Percentiles rank a stretch among this genome's conserved stretches.
These are phyloP conservation scores for Myioborus miniatus DNA, from an alignment of 2,797 vertebrate species.

Conservation along the genomic window DNA sequence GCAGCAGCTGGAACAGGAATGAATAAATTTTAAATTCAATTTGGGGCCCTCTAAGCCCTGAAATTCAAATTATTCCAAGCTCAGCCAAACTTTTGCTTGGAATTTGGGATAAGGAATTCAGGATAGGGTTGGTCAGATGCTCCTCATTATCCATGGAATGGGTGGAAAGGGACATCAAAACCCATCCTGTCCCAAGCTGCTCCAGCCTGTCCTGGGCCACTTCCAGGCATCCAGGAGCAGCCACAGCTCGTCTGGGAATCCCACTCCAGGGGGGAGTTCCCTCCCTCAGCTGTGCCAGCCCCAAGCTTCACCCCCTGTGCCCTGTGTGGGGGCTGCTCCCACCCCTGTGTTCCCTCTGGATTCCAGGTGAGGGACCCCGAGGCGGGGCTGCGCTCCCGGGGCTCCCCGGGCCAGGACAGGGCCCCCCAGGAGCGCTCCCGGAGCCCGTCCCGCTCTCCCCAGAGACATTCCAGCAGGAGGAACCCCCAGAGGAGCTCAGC, in stretches of 20 bases:
- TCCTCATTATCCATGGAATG: background rate
- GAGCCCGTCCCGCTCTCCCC: conserved; percentile 79
- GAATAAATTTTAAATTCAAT: background rate
- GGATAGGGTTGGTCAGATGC: background rate
- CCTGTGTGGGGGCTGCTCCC: background rate
- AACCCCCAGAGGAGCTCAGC: conserved; percentile 13
- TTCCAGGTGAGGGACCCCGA: conserved; percentile 76
- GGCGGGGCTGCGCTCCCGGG: conserved; percentile 61
- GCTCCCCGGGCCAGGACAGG: conserved; percentile 65
- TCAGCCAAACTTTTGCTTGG: accelerated
- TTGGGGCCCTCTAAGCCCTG: background rate
- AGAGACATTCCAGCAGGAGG: conserved; percentile 54
- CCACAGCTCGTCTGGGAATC: accelerated
- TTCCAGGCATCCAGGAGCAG: background rate
- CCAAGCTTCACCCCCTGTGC: background rate
- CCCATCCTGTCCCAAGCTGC: background rate
- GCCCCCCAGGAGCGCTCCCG: conserved; percentile 45
- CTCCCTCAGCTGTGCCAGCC: background rate
- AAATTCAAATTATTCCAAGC: background rate
- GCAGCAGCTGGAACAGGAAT: background rate
- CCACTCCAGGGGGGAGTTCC: background rate
- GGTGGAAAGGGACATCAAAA: background rate
- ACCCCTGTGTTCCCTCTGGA: background rate
- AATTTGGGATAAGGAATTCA: background rate
- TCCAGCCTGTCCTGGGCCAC: background rate